phyloP scores from a whole-genome alignment of 2,113 vertebrate species.

The Felis chaus region DNA sequence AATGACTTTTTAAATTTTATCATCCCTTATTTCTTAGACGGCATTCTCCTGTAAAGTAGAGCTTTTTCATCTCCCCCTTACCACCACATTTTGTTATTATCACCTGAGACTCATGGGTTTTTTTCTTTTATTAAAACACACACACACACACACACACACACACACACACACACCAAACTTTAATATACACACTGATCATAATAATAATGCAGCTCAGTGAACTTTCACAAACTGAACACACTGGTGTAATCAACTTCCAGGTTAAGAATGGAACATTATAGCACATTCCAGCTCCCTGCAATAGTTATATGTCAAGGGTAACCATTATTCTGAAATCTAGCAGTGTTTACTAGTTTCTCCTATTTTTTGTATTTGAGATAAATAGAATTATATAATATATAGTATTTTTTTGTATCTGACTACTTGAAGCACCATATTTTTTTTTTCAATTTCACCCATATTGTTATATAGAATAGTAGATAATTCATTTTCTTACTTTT shows the following conservation, averaged over 20 bases:
- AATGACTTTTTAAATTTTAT: background rate
- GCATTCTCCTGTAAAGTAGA: background rate
- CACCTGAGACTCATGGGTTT: background rate
- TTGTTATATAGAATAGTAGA: background rate
- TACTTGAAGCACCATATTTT: background rate
- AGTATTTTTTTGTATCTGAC: background rate
- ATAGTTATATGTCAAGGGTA: background rate
- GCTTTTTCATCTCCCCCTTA: background rate
- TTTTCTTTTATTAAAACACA: background rate
- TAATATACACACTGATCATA: background rate
- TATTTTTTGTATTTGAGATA: background rate
- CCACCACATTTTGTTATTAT: background rate
- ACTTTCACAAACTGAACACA: background rate
- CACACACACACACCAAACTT: background rate
- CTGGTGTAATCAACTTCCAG: background rate
- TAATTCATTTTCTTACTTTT: background rate
- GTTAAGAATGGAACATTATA: background rate
- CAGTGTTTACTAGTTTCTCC: background rate
- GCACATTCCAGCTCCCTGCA: background rate
- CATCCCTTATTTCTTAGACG: background rate
- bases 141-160: background rate
- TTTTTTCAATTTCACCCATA: background rate
- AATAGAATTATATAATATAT: background rate
- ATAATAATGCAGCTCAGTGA: background rate
- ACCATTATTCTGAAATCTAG: background rate